Percentiles rank a stretch among this genome's conserved stretches.
Evolutionary conservation across 2,888 invertebrate genomes (phyloP).

Genomic region (Pachymerium ferrugineum): DNA sequence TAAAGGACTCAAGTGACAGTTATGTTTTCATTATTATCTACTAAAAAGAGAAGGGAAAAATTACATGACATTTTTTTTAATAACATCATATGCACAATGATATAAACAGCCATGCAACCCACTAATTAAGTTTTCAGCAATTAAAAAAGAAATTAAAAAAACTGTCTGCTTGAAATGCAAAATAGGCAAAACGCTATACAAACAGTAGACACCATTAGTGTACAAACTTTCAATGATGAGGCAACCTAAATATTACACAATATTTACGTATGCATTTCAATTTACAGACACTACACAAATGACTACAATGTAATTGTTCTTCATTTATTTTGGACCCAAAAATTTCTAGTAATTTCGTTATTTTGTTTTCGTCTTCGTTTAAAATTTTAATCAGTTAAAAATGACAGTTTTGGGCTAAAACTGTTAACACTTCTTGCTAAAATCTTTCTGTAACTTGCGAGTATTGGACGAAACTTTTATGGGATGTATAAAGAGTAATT

Average conservation of each 20-base stretch:
- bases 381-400: too few species aligned
- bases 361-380: background rate
- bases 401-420: too few species aligned
- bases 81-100: conserved; percentile 18
- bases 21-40: background rate
- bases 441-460: too few species aligned
- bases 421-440: too few species aligned
- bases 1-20: background rate
- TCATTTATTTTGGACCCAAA: conserved; percentile 17
- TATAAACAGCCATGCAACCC: conserved; percentile 18
- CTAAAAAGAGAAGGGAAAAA: background rate
- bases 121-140: background rate
- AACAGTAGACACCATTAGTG: background rate
- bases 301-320: too few species aligned
- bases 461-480: too few species aligned
- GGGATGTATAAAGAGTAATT: too few species aligned
- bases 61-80: too few species aligned
- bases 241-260: conserved; percentile 14
- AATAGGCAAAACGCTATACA: too few species aligned
- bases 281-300: conserved; percentile 14
- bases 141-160: background rate
- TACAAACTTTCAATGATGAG: conserved; percentile 2
- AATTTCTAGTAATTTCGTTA: background rate
- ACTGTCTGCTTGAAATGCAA: too few species aligned
- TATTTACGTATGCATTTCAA: conserved; percentile 19